Evolutionary conservation across 1,140 invertebrate species (phyloP).

Genomic region (Drosophila nikananu): DNA sequence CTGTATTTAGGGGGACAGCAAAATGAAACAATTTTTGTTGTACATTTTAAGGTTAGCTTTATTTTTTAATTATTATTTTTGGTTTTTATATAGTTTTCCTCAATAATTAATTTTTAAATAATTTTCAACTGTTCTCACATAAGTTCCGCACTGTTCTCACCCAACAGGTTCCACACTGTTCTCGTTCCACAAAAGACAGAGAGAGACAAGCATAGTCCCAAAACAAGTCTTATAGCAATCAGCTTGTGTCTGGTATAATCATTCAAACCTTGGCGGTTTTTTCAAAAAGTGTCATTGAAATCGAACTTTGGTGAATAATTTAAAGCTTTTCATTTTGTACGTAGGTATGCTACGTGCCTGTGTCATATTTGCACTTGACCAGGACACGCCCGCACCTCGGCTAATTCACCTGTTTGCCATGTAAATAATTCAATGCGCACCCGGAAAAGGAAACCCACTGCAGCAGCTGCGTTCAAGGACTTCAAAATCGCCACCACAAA

Average conservation of each 20-base stretch:
- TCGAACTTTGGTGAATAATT: constrained; percentile 23
- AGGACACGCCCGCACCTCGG: constrained; percentile 19
- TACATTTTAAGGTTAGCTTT: no score
- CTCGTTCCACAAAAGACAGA: background rate
- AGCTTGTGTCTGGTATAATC: background rate
- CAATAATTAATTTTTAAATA: background rate
- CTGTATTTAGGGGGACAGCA: background rate
- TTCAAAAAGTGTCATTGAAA: background rate
- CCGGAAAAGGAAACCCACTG: constrained; percentile 25
- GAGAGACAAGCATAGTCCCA: background rate
- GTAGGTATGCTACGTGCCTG: background rate
- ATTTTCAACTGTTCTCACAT: background rate
- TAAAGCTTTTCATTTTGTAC: constrained; percentile 22
- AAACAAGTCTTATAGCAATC: background rate
- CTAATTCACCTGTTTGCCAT: constrained; percentile 34
- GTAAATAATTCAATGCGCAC: constrained; percentile 54
- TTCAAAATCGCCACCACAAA: constrained; percentile 35
- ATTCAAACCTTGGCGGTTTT: background rate
- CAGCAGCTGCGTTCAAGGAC: constrained; percentile 65
- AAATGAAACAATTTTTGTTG: no score
- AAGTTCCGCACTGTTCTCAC: background rate
- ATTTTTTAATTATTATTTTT: no score
- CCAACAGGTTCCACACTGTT: background rate
- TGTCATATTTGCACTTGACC: constrained; percentile 36
- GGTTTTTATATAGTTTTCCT: no score